These are phyloP conservation scores for Ellobium chinense DNA, from an alignment of 2,888 invertebrate genomes.

Conservation along the genomic window DNA sequence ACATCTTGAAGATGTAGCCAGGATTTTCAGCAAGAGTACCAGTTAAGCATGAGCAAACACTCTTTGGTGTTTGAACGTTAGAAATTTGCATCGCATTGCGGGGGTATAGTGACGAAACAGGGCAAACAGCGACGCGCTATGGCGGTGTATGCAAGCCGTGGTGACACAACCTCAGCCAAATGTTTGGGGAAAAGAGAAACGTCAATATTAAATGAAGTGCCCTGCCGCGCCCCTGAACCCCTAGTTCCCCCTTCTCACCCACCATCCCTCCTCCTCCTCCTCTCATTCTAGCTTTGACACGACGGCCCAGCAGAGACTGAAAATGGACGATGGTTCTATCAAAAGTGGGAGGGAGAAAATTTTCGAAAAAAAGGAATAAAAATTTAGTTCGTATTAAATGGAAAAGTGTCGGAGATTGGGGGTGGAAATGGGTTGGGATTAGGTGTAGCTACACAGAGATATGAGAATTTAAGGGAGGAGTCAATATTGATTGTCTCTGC, in stretches of 20 bases:
- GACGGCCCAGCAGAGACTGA: background rate
- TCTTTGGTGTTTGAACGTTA: background rate
- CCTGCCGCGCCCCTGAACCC: too few relatives aligned
- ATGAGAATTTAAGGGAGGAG: too few relatives aligned
- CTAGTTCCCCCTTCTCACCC: background rate
- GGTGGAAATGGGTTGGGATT: too few relatives aligned
- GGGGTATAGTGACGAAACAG: slow-evolving; percentile 10
- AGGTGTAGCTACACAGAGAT: too few relatives aligned
- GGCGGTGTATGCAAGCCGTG: background rate
- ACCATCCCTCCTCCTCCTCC: background rate
- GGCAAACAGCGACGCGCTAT: background rate
- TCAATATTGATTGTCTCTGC: too few relatives aligned
- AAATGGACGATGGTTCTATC: too few relatives aligned
- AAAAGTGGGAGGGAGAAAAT: too few relatives aligned
- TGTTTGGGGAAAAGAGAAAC: background rate
- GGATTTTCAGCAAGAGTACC: slow-evolving; percentile 1
- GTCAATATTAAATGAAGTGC: background rate
- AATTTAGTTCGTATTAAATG: too few relatives aligned
- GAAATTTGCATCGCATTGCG: background rate
- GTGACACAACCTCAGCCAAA: background rate
- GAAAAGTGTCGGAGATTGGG: too few relatives aligned
- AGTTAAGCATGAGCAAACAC: slow-evolving; percentile 4
- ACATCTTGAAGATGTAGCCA: slow-evolving; percentile 1
- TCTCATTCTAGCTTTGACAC: background rate
- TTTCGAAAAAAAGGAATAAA: too few relatives aligned